A percentile compares a stretch with the other conserved stretches of the same genome.
Evolutionary conservation across 2,113 vertebrate genomes (phyloP).

Genomic region (Gnathonemus longibarbis): DNA sequence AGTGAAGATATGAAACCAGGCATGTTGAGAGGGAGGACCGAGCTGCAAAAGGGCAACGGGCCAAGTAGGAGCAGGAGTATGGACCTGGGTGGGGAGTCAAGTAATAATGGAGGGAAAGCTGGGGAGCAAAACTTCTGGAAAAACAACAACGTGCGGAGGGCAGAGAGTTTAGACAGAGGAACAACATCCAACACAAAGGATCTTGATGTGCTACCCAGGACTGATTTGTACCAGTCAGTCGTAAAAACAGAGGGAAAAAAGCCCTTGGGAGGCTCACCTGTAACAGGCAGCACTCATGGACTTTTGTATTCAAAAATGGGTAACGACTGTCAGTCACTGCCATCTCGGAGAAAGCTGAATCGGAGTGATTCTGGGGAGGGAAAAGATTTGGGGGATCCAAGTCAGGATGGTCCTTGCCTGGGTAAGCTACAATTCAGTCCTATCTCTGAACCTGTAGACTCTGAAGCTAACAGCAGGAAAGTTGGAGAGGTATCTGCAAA

Average conservation of each 20-base stretch:
- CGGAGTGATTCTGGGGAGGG: constrained; percentile 1
- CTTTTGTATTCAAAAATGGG: constrained; percentile 21
- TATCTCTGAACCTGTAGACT: constrained; percentile 13
- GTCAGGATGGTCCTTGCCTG: background rate
- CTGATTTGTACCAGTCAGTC: constrained; percentile 19
- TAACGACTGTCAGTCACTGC: constrained; percentile 43
- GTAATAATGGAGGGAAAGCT: background rate
- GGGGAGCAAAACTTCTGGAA: background rate
- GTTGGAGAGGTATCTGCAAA: constrained; percentile 39
- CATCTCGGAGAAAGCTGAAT: constrained; percentile 38
- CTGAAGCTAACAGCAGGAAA: constrained; percentile 8
- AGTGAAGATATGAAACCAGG: constrained; percentile 2
- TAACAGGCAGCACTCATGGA: background rate
- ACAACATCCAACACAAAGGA: background rate
- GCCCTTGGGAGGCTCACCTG: background rate
- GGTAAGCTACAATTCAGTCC: background rate
- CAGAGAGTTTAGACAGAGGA: constrained; percentile 31
- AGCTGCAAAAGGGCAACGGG: constrained; percentile 28
- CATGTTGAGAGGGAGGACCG: constrained; percentile 34
- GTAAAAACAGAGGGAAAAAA: constrained; percentile 14
- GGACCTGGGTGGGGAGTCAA: constrained; percentile 40
- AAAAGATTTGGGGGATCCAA: background rate
- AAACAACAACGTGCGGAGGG: background rate
- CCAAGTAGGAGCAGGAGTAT: constrained; percentile 51
- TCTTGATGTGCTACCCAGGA: constrained; percentile 22